Evolutionary conservation across 2,113 vertebrate genomes (phyloP).

Genomic region (Glaucomys volans): DNA sequence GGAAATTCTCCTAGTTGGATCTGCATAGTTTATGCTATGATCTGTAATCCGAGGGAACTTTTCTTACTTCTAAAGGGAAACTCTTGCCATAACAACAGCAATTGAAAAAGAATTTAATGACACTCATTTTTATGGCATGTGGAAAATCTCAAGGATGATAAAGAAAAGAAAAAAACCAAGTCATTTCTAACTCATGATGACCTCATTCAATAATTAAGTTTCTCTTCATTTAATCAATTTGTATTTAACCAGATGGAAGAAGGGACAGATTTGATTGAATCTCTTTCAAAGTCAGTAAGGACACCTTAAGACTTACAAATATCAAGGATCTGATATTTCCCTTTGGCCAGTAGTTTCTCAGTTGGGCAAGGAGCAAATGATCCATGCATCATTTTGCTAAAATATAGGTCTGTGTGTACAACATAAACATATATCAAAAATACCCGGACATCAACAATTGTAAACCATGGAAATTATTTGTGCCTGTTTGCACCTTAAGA

Average conservation of each 20-base stretch:
- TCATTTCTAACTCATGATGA: slow-evolving; percentile 56
- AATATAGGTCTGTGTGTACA: not conserved
- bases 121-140: slow-evolving; percentile 36
- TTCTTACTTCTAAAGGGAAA: slow-evolving; percentile 2
- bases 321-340: slow-evolving; percentile 17
- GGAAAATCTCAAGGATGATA: slow-evolving; percentile 47
- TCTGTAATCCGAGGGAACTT: slow-evolving; percentile 16
- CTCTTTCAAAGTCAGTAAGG: slow-evolving; percentile 67
- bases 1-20: not conserved
- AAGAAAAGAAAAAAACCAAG: slow-evolving; percentile 40
- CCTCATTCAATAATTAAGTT: slow-evolving; percentile 72
- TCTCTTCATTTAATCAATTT: slow-evolving; percentile 74
- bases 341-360: slow-evolving; percentile 11
- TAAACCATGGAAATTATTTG: not conserved
- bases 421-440: not conserved
- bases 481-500: not conserved
- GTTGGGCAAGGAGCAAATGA: slow-evolving; percentile 24
- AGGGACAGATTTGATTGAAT: slow-evolving; percentile 63
- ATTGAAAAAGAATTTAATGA: slow-evolving; percentile 42
- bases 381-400: slow-evolving; percentile 5
- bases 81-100: not conserved
- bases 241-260: slow-evolving; percentile 69
- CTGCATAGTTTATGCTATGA: not conserved
- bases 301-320: slow-evolving; percentile 28
- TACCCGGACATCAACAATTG: not conserved